Evolutionary conservation across 1,140 invertebrate species (phyloP), one percentile per base, ranked within the genome.

Genomic region (Patella vulgata): DNA sequence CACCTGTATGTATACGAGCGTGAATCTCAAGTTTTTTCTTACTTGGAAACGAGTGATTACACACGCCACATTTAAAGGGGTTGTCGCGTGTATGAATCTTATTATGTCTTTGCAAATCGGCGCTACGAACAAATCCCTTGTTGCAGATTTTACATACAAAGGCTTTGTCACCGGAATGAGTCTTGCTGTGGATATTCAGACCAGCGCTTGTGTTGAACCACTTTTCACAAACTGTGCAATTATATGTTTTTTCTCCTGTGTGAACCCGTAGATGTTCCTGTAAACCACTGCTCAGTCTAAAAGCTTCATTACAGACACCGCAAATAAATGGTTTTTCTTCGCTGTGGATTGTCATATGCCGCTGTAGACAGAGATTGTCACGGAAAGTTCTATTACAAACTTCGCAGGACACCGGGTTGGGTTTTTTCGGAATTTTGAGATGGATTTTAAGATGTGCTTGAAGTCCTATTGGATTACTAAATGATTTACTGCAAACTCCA

Each of bases 261-360:
- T 83, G 81, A 0, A 95, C 97, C 5, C 95, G 87, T 46, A 97
- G 83, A 81, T 98, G 96, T 5, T 95, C 87, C 0, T 94, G 97
- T 46, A 98, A 82, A 82, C 98, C 97, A 0, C 95, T 95, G n/a
- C 93, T 96, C 4, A 96, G 87, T 0, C 96, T 95, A 80, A 98
- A 98, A 0, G 46, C 21, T 36, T 98, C 83, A 42, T 70, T 73
- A 63, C 82, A 83, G 19, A 70, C 56, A n/a, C 51, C 42, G n/a
- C n/a, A n/a, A n/a, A n/a, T n/a, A n/a, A n/a, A n/a, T n/a, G n/a
- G n/a, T n/a, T n/a, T n/a, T n/a, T n/a, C n/a, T n/a, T n/a, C n/a
- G n/a, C n/a, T n/a, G n/a, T n/a, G n/a, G n/a, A n/a, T n/a, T n/a
- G n/a, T n/a, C n/a, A n/a, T n/a, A n/a, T n/a, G n/a, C n/a, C n/a